Percentiles rank a stretch among this genome's conserved stretches.
phyloP scores from a whole-genome alignment of 2,888 invertebrate genomes.

The Junonia oenone region DNA sequence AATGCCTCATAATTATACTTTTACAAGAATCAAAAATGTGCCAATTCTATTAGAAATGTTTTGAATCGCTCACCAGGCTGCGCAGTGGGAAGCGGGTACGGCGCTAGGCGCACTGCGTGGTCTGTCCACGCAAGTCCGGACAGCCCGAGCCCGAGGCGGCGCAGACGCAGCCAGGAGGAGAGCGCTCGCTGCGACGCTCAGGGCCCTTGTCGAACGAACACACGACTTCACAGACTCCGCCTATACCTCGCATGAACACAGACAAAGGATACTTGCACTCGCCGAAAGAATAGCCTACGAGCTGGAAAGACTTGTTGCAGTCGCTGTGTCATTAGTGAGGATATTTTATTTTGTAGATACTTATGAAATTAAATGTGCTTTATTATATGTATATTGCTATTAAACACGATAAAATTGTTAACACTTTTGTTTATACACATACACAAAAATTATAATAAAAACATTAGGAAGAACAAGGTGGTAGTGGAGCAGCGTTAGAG shows the following conservation, averaged over 20 bases:
- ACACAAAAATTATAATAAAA: not conserved
- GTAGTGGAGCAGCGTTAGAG: conserved; percentile 67
- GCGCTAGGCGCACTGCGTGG: conserved; percentile 91
- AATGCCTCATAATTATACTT: not conserved
- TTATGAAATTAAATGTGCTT: conserved; percentile 4
- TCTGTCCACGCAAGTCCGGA: conserved; percentile 91
- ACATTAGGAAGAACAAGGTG: conserved; percentile 61
- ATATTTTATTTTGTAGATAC: not conserved
- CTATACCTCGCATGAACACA: conserved; percentile 97
- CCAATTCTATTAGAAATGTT: not conserved
- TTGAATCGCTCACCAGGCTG: conserved; percentile 48
- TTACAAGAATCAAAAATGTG: not conserved
- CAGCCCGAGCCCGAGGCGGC: conserved; percentile 85
- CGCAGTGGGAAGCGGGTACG: conserved; percentile 81
- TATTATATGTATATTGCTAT: not conserved
- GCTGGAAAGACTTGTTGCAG: conserved; percentile 92
- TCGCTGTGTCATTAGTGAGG: conserved; percentile 89
- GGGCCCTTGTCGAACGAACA: conserved; percentile 95
- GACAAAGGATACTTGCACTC: conserved; percentile 94
- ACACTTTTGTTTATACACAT: not conserved
- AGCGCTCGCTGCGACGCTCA: conserved; percentile 91
- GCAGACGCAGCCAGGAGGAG: conserved; percentile 85
- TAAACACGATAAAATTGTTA: no score
- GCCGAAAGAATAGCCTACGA: conserved; percentile 95
- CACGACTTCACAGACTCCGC: conserved; percentile 99